phyloP scores from a whole-genome alignment of 2,113 vertebrate species.

The Notechis scutatus region DNA sequence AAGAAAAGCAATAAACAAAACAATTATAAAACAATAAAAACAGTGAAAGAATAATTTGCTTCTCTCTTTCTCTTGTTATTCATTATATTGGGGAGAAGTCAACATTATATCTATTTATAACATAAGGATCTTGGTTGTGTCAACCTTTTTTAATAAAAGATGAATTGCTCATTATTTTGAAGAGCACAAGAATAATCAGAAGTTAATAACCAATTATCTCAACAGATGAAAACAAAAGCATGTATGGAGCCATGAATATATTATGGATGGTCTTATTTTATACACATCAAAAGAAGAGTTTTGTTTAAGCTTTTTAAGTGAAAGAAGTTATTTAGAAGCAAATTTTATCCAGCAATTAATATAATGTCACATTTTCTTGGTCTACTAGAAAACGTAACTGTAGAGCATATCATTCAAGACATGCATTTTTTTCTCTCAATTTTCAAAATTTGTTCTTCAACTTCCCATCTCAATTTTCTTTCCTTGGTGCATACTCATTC shows the following conservation, averaged over 20 bases:
- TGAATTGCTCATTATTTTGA: conserved; percentile 21
- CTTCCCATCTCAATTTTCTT: neutral
- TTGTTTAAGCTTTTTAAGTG: conserved; percentile 11
- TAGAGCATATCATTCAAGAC: neutral
- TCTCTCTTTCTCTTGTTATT: conserved; percentile 5
- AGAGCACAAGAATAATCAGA: neutral
- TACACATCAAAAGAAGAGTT: conserved; percentile 16
- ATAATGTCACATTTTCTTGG: neutral
- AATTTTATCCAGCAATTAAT: neutral
- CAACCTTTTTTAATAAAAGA: conserved; percentile 11
- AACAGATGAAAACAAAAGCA: conserved; percentile 8
- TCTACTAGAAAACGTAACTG: neutral
- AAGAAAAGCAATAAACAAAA: neutral
- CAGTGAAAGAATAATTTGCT: neutral
- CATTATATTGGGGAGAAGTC: conserved; percentile 17
- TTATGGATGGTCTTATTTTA: neutral
- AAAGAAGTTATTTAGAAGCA: conserved; percentile 13
- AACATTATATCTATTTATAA: neutral
- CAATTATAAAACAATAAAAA: neutral
- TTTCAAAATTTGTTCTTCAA: neutral
- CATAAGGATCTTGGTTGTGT: neutral
- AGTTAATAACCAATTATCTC: neutral
- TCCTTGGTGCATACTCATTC: neutral
- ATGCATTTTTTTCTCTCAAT: neutral
- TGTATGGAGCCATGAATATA: neutral